These are phyloP conservation scores for Eutrigla gurnardus DNA, from an alignment of 2,797 vertebrate genomes.

Conservation along the genomic window DNA sequence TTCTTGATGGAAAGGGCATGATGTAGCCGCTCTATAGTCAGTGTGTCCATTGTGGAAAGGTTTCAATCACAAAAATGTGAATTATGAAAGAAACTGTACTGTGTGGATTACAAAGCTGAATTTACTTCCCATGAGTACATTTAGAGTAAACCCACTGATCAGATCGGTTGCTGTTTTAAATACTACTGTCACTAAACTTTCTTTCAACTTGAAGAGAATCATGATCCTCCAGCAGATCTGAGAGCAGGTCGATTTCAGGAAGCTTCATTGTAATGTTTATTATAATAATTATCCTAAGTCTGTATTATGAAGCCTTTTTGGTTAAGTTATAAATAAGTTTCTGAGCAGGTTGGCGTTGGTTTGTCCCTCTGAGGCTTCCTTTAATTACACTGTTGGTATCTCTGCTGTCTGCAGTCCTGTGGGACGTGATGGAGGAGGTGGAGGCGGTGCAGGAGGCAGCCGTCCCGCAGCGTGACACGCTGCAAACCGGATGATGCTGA, in stretches of 20 bases:
- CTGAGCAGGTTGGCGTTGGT: neutral
- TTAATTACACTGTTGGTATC: neutral
- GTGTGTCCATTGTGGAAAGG: no score
- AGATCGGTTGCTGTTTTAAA: no score
- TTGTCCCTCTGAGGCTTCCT: neutral
- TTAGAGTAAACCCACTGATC: no score
- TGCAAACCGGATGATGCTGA: neutral
- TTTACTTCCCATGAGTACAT: no score
- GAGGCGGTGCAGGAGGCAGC: neutral
- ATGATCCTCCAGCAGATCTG: neutral
- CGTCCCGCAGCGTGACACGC: neutral
- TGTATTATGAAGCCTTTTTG: neutral
- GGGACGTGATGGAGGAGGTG: neutral
- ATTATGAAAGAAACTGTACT: no score
- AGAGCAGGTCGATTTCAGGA: neutral
- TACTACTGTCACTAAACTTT: no score
- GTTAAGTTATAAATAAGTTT: neutral
- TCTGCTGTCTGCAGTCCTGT: neutral
- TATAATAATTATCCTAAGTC: neutral
- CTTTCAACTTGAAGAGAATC: neutral
- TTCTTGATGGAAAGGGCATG: no score
- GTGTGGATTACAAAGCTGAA: no score
- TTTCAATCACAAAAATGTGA: neutral
- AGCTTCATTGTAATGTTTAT: neutral
- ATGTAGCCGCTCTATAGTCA: neutral